These are phyloP conservation scores for Alces alces DNA, from an alignment of 2,113 vertebrate species.

Conservation along the genomic window DNA sequence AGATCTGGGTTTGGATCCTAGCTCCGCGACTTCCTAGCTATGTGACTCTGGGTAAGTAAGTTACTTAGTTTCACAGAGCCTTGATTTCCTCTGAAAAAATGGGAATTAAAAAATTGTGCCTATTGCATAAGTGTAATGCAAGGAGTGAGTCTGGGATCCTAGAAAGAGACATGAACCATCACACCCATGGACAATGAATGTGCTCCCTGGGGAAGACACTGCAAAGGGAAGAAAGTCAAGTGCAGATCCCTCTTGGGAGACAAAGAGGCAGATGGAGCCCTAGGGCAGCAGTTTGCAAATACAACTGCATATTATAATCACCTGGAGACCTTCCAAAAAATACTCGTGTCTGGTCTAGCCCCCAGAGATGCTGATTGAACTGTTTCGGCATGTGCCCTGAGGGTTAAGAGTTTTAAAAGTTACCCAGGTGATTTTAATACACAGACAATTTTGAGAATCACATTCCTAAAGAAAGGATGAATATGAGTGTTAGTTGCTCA, in stretches of 20 bases:
- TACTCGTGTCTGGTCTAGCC: not conserved
- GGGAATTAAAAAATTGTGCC: not conserved
- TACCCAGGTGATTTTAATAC: not conserved
- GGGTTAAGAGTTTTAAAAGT: conserved; percentile 21
- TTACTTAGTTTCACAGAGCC: not conserved
- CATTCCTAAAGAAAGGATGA: not conserved
- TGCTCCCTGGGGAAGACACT: not conserved
- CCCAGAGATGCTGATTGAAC: not conserved
- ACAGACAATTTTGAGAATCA: not conserved
- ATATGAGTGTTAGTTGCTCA: not conserved
- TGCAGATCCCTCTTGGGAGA: not conserved
- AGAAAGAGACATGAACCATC: not conserved
- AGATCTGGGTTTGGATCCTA: not conserved
- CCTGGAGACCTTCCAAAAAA: not conserved
- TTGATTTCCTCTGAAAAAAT: not conserved
- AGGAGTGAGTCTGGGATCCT: not conserved
- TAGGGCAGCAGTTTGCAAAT: not conserved
- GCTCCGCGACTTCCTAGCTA: not conserved
- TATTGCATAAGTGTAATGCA: not conserved
- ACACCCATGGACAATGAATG: not conserved
- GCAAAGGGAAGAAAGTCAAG: not conserved
- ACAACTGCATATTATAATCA: not conserved
- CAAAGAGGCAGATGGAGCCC: not conserved
- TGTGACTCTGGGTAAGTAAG: not conserved
- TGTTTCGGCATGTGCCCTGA: not conserved